Base-by-base conservation (phyloP, 1,140 invertebrate genomes). In the Kradibia gibbosae region DNA sequence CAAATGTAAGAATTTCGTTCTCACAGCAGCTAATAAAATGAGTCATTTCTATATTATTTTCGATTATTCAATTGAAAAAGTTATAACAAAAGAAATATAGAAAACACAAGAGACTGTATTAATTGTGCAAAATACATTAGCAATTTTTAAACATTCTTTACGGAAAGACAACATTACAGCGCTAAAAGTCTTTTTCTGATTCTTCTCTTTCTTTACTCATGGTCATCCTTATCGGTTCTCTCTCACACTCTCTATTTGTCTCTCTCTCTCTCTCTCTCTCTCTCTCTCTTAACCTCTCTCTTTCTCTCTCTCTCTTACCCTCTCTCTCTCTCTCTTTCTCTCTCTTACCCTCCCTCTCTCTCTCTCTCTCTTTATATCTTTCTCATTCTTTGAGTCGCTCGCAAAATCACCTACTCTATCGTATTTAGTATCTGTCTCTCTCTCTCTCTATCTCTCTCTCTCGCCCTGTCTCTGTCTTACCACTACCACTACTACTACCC, bases 401-500 rank as follows among this genome's bases (percentile, higher is more conserved):
- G 15, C 71, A n/a, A n/a, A n/a, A n/a, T n/a, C n/a, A n/a, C n/a
- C n/a, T n/a, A 53, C 71, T 73, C 71, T 73, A 3, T 71, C 45
- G 3, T 45, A 8, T 10, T 45, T 22, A 1, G 22, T 42, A 42
- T 13, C 25, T 31, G 22, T 53, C 28, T 53, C 4, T 73, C 71
- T 55, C 50, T 22, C 62, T 8, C 31, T 57, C 28, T 53, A 17
- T 73, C 71, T 55, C 50, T 22, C 62, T 8, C 31, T 57, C 67
- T n/a, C 42, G n/a, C 36, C 65, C 48, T 17, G 17, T n/a, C 31
- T 60, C 45, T 48, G 8, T 78, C 60, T 65, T 60, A 2, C n/a
- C n/a, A n/a, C 42, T 48, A 76, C 79, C 73, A 75, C 79, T 76
- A 81, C 62, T 48, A 55, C 79, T 42, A 70, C 70, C 71, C 53